Conservation (phyloP, 1,140 invertebrate species). For the Gonioctena quinquepunctata region DNA sequence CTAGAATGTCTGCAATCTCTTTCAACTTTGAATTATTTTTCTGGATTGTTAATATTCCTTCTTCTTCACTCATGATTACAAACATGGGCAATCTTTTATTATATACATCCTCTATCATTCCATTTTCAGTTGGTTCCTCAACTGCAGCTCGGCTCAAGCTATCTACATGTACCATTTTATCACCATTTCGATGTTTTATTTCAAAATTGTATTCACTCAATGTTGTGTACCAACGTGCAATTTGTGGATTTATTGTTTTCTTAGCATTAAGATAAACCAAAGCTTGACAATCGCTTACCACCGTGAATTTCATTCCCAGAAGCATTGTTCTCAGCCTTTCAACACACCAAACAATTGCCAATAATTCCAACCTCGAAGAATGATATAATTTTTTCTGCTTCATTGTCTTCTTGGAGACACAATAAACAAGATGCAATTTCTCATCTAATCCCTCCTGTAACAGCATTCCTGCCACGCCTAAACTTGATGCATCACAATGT, state of each 20-base stretch:
- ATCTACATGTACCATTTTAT: conserved; percentile 44
- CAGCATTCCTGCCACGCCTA: too few relatives aligned
- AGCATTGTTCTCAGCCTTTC: conserved; percentile 34
- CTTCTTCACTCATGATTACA: too few relatives aligned
- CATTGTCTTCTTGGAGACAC: too few relatives aligned
- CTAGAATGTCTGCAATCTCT: neutral
- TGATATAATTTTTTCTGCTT: conserved; percentile 36
- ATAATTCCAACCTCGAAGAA: conserved; percentile 50
- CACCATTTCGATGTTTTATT: conserved; percentile 40
- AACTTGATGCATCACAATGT: too few relatives aligned
- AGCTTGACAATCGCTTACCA: conserved; percentile 45
- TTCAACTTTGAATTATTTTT: neutral
- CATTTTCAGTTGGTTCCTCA: neutral
- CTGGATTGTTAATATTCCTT: too few relatives aligned
- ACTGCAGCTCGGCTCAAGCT: conserved; percentile 36
- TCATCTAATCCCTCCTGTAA: too few relatives aligned
- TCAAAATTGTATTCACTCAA: conserved; percentile 40
- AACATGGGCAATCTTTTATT: neutral
- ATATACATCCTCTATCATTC: too few relatives aligned
- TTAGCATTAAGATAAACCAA: conserved; percentile 32
- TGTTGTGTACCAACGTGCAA: conserved; percentile 41
- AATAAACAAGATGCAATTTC: too few relatives aligned
- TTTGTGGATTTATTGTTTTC: conserved; percentile 38
- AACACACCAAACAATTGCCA: conserved; percentile 18
- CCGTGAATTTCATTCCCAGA: conserved; percentile 29